Conservation (phyloP, 2,888 invertebrate species). For the Arrhopalites spinosus region DNA sequence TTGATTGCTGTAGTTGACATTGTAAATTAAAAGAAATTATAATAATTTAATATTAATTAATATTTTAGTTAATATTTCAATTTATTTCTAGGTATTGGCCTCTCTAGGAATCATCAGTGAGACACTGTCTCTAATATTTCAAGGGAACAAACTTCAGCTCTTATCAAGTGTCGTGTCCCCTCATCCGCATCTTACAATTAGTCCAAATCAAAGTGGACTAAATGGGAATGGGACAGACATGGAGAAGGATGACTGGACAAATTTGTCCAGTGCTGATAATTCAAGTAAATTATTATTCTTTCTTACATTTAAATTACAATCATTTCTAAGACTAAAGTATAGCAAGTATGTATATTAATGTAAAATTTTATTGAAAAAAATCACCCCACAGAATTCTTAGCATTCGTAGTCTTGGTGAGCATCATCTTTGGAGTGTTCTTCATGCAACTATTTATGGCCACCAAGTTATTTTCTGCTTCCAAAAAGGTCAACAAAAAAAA, state of each 20-base stretch:
- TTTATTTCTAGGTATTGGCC: slow-evolving; percentile 12
- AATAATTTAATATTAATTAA: background rate
- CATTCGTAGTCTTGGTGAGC: slow-evolving; percentile 17
- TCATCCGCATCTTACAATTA: background rate
- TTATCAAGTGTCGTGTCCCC: too few relatives aligned
- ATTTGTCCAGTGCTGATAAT: background rate
- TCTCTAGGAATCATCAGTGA: slow-evolving; percentile 21
- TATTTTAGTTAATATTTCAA: slow-evolving; percentile 14
- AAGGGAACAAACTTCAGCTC: background rate
- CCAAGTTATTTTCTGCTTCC: slow-evolving; percentile 23
- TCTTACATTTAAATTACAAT: too few relatives aligned
- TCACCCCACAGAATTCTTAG: slow-evolving; percentile 13
- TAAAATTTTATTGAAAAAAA: slow-evolving; percentile 7
- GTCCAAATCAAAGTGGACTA: too few relatives aligned
- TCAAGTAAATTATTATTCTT: too few relatives aligned
- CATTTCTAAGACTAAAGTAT: slow-evolving; percentile 10
- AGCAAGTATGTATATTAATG: background rate
- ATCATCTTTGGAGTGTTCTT: slow-evolving; percentile 27
- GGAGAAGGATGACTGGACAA: background rate
- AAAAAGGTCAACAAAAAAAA: slow-evolving; percentile 28
- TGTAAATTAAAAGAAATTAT: slow-evolving; percentile 14
- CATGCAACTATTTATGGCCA: slow-evolving; percentile 21
- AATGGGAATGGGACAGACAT: background rate
- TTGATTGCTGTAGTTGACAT: slow-evolving; percentile 15
- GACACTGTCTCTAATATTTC: slow-evolving; percentile 23